Conservation (phyloP, 2,113 vertebrate genomes). For the Xyliphius kryptos region DNA sequence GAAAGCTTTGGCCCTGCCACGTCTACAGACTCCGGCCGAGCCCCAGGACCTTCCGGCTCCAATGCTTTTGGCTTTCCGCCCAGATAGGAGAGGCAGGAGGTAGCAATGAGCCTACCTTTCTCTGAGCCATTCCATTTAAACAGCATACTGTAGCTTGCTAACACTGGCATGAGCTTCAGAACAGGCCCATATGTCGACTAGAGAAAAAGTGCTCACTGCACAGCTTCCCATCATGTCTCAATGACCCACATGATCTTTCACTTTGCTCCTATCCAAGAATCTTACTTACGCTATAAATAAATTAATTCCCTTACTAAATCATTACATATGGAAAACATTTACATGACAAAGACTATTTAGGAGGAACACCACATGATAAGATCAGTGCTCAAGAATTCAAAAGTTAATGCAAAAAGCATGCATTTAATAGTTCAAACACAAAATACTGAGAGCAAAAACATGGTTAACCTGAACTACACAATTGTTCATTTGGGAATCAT, state of each 20-base stretch:
- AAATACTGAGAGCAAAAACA: not conserved
- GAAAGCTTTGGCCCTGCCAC: conserved; percentile 43
- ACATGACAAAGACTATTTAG: not conserved
- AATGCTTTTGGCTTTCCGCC: conserved; percentile 32
- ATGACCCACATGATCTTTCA: conserved; percentile 20
- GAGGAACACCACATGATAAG: not conserved
- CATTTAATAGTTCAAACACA: not conserved
- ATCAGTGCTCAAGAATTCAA: not conserved
- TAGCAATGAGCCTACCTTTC: conserved; percentile 21
- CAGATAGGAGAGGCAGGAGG: conserved; percentile 25
- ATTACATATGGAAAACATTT: not conserved
- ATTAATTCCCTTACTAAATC: too few species aligned
- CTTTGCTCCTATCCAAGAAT: not conserved
- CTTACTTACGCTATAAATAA: too few species aligned
- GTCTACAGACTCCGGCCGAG: conserved; percentile 38
- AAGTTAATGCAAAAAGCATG: not conserved
- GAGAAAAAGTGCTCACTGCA: conserved; percentile 37
- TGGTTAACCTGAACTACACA: not conserved
- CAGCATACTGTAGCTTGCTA: conserved; percentile 29
- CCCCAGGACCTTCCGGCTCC: conserved; percentile 41
- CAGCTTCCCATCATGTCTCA: conserved; percentile 33
- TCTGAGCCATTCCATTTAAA: conserved; percentile 36
- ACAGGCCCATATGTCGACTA: conserved; percentile 52
- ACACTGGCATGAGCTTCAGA: conserved; percentile 41
- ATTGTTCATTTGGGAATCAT: not conserved